phyloP scores from a whole-genome alignment of 1,140 invertebrate species.

The Tetranychus cinnabarinus region DNA sequence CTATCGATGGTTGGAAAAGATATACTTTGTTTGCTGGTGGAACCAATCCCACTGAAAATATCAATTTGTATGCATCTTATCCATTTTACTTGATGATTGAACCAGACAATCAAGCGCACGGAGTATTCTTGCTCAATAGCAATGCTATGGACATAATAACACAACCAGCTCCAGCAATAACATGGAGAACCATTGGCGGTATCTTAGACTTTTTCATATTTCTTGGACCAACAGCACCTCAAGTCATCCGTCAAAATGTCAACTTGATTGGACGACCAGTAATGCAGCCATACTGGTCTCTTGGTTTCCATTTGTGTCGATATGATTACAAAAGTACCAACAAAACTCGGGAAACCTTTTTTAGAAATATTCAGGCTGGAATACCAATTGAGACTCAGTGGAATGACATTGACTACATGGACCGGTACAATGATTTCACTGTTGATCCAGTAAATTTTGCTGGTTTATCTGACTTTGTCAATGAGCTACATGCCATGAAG shows the following conservation, averaged over 20 bases:
- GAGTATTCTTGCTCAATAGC: slow-evolving; percentile 40
- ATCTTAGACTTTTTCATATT: slow-evolving; percentile 49
- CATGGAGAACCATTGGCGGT: slow-evolving; percentile 47
- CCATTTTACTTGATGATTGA: slow-evolving; percentile 13
- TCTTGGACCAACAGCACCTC: slow-evolving; percentile 37
- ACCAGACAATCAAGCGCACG: neutral
- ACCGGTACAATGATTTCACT: neutral
- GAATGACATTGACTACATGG: neutral
- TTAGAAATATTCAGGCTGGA: slow-evolving; percentile 17
- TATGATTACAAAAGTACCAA: slow-evolving; percentile 43
- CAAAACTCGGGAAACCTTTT: slow-evolving; percentile 27
- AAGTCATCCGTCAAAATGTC: slow-evolving; percentile 26
- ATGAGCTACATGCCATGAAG: neutral
- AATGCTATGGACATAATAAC: slow-evolving; percentile 61
- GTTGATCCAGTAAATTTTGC: neutral
- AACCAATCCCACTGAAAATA: neutral
- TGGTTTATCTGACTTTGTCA: neutral
- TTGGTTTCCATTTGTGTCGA: slow-evolving; percentile 29
- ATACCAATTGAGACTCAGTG: slow-evolving; percentile 23
- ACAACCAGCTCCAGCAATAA: slow-evolving; percentile 48
- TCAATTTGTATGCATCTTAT: slow-evolving; percentile 10
- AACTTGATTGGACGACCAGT: slow-evolving; percentile 17
- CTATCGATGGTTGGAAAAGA: neutral
- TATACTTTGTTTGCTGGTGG: slow-evolving; percentile 5
- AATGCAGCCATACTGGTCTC: slow-evolving; percentile 25